These are phyloP conservation scores for Nebria salina DNA, from an alignment of 2,888 invertebrate species.

Conservation along the genomic window DNA sequence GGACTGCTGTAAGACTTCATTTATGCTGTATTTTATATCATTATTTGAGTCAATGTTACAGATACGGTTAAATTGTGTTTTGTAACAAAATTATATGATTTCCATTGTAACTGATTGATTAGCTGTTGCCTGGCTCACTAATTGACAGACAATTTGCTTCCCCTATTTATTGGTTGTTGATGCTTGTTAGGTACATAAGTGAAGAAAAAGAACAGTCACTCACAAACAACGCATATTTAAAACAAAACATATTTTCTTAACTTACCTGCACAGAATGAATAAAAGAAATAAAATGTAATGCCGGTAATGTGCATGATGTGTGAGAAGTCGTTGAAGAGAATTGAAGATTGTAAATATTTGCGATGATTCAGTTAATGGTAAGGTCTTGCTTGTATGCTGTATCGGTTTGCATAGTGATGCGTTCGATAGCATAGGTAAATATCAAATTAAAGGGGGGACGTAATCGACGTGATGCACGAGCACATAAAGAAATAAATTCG, in stretches of 20 bases:
- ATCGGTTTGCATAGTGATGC: slow-evolving; percentile 22
- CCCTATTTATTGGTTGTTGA: no score
- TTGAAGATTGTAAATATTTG: no score
- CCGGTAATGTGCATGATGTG: no score
- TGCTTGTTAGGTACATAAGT: neutral
- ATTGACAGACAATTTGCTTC: no score
- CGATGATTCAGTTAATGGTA: no score
- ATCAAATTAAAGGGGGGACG: slow-evolving; percentile 5
- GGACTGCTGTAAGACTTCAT: neutral
- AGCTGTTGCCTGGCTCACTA: no score
- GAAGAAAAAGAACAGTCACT: neutral
- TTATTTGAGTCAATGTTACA: no score
- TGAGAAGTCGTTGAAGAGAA: no score
- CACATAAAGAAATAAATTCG: slow-evolving; percentile 39
- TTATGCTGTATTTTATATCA: neutral
- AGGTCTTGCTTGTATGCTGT: neutral
- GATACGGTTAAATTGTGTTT: no score
- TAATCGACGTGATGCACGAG: neutral
- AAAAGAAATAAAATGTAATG: neutral
- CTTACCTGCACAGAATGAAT: neutral
- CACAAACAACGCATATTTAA: neutral
- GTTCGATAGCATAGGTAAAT: slow-evolving; percentile 7
- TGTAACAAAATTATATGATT: no score
- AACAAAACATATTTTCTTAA: neutral
- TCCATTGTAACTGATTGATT: no score